A percentile compares a stretch with the other conserved stretches of the same genome.
Evolutionary conservation across 2,888 invertebrate genomes (phyloP).

Genomic region (Protonemura montana): DNA sequence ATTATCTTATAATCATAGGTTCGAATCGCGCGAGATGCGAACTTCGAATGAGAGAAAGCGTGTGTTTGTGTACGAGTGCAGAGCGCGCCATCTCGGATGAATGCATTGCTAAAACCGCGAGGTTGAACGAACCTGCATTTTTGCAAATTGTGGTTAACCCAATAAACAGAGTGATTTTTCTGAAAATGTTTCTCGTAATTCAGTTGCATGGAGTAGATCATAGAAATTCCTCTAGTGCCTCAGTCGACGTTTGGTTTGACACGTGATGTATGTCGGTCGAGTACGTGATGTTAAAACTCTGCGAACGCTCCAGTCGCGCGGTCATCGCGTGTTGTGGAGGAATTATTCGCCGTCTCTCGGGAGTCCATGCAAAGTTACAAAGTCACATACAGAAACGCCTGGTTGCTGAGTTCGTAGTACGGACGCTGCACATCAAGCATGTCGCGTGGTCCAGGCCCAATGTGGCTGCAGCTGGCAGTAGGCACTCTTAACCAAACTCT

Average conservation of each 20-base stretch:
- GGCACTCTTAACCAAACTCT: neutral
- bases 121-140: conserved; percentile 1
- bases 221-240: neutral
- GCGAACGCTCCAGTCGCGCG: neutral
- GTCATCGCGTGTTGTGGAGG: neutral
- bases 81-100: too few species aligned
- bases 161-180: conserved; percentile 10
- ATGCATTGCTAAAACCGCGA: neutral
- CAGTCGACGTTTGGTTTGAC: neutral
- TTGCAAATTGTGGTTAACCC: neutral
- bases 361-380: neutral
- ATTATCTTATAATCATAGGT: conserved; percentile 40
- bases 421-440: neutral
- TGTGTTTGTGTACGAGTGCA: neutral
- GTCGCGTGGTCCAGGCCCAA: neutral
- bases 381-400: neutral
- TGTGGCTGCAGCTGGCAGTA: neutral
- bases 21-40: conserved; percentile 24
- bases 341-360: neutral
- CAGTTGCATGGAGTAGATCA: neutral
- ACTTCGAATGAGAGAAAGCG: conserved; percentile 32
- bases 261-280: neutral
- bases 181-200: neutral
- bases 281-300: neutral
- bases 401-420: neutral